A percentile compares a stretch with the other conserved stretches of the same genome.
phyloP scores from a whole-genome alignment of 1,140 invertebrate genomes.

The Zaprionus nigranus region DNA sequence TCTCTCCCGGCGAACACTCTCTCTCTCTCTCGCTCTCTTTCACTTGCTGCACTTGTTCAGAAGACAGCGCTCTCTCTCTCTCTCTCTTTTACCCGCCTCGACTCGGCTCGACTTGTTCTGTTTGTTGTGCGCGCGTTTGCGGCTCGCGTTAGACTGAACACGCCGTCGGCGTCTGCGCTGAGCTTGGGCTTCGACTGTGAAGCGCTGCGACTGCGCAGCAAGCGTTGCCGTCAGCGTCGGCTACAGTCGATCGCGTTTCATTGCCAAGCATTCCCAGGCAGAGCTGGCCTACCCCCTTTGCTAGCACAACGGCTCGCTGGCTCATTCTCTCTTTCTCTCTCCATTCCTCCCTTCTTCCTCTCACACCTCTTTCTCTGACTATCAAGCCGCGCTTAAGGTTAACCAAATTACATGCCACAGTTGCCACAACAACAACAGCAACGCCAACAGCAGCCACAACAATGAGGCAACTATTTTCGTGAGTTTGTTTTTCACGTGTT shows the following conservation, averaged over 20 bases:
- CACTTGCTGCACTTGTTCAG: slow-evolving; percentile 29
- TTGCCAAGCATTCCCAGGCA: slow-evolving; percentile 30
- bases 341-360: not conserved
- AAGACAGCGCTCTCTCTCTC: slow-evolving; percentile 1
- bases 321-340: not conserved
- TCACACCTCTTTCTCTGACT: slow-evolving; percentile 3
- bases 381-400: slow-evolving; percentile 40
- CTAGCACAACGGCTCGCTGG: not conserved
- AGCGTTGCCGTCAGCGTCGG: slow-evolving; percentile 31
- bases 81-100: slow-evolving; percentile 12
- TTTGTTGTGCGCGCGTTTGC: slow-evolving; percentile 69
- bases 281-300: not conserved
- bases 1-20: no score
- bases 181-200: not conserved
- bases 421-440: slow-evolving; percentile 40
- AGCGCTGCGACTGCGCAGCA: slow-evolving; percentile 30
- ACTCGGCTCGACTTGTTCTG: slow-evolving; percentile 12
- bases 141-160: slow-evolving; percentile 64
- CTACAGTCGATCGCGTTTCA: slow-evolving; percentile 44
- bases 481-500: slow-evolving; percentile 40
- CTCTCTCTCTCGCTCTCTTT: slow-evolving; percentile 11
- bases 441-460: slow-evolving; percentile 24
- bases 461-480: slow-evolving; percentile 47
- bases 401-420: slow-evolving; percentile 58
- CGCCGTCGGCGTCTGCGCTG: slow-evolving; percentile 1